phyloP scores from a whole-genome alignment of 2,797 vertebrate genomes.

The Natrix natrix region DNA sequence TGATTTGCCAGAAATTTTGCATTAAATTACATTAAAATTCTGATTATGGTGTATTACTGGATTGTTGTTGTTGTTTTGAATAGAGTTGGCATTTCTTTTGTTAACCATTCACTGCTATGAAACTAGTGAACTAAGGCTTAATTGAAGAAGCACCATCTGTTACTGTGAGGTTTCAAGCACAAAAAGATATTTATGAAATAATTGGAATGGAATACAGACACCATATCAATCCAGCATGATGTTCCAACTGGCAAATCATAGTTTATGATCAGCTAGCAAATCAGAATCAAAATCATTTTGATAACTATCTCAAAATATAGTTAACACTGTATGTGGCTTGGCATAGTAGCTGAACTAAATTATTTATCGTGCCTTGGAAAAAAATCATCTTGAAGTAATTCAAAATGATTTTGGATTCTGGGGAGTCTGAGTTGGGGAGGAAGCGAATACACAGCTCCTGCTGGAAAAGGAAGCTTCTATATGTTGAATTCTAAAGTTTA shows the following conservation, averaged over 20 bases:
- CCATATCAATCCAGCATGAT: neutral
- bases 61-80: neutral
- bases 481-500: neutral
- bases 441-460: neutral
- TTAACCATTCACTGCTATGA: neutral
- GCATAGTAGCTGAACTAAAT: neutral
- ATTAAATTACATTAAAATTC: slow-evolving; percentile 30
- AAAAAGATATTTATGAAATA: neutral
- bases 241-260: neutral
- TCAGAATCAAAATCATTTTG: neutral
- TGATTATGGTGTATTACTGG: slow-evolving; percentile 21
- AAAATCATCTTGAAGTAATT: neutral
- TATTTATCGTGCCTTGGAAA: neutral
- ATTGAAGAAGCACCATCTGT: neutral
- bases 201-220: neutral
- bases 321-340: neutral
- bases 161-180: neutral
- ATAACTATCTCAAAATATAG: neutral
- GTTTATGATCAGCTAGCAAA: neutral
- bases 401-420: neutral
- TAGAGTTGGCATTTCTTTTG: neutral
- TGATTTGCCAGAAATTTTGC: neutral
- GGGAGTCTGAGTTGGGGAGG: neutral
- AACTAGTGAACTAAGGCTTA: neutral
- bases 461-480: neutral